Conservation (phyloP, 2,113 vertebrate genomes). For the Cygnus buccinator region DNA sequence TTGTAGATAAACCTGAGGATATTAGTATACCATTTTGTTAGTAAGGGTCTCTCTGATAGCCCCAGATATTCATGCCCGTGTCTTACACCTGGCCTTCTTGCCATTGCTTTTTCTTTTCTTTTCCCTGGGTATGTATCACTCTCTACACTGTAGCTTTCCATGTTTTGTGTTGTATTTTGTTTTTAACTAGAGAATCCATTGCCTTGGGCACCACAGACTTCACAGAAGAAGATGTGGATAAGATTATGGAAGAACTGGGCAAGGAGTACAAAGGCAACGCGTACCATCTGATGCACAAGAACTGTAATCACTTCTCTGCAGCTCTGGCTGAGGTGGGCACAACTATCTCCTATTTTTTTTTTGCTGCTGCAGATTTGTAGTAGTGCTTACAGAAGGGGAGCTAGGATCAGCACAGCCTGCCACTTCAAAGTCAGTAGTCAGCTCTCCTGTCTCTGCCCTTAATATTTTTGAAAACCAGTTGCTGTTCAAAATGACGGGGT, state of each 20-base stretch:
- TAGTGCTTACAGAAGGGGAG: background rate
- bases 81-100: background rate
- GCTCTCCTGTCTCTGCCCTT: background rate
- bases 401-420: background rate
- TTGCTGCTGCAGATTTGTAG: background rate
- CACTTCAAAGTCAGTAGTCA: background rate
- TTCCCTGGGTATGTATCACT: background rate
- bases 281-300: conserved; percentile 91
- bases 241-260: conserved; percentile 92
- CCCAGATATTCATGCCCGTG: background rate
- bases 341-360: background rate
- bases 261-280: conserved; percentile 90
- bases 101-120: background rate
- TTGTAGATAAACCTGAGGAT: background rate
- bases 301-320: conserved; percentile 91
- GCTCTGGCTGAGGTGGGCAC: conserved; percentile 86
- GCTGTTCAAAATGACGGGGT: background rate
- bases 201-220: conserved; percentile 91
- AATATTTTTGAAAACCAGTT: background rate
- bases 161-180: background rate
- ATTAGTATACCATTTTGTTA: background rate
- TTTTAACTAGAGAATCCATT: conserved; percentile 86
- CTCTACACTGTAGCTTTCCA: background rate
- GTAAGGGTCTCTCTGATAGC: background rate
- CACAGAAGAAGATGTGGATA: conserved; percentile 89